Base-by-base conservation (phyloP, 2,797 vertebrate species). In the Cottoperca gobio region DNA sequence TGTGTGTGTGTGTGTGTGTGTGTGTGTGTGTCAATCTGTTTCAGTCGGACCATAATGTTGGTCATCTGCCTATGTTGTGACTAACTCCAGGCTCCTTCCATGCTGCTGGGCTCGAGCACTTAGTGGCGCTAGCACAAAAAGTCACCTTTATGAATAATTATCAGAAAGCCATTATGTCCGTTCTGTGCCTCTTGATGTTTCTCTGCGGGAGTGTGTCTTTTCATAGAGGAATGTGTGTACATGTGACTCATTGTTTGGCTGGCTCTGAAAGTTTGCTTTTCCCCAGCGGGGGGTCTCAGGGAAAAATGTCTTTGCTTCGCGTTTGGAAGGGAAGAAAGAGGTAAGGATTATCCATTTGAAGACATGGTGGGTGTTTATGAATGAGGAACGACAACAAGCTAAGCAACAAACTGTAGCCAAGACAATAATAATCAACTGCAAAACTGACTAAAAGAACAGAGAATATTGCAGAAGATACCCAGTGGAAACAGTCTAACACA, bases 141-240 rank as follows among this genome's bases (percentile, higher is more conserved):
- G 88, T 91, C 88, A 92, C 91, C 89, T 92, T 92, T 90, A 83
- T 90, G 82, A 92, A 89, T 89, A 90, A 92, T 91, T 89, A 91
- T 86, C 87, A 86, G 73, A 84, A 85, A 88, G 82, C 82, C 84
- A 90, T 89, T 90, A 87, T 85, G 85, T 87, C 83, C 61, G 13
- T 85, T 88, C 79, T 70, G 68, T 19, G 79, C 63, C 70, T 88
- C 86, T 83, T 85, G 70, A 86, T 88, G 86, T 84, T 82, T 73
- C 84, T 78, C 85, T 58, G 79, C 73, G 69, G 79, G 89, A 83
- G 88, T 49, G 62, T 73, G 76, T 83, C 52, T 86, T 88, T 85
- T 85, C 78, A 75, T 43, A 54, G 63, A 70, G 64, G 52, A 80
- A 83, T 79, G 83, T 86, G 86, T 89, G 86, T 76, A 48, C 8